Evolutionary conservation across 2,888 invertebrate species (phyloP).

Genomic region (Morpho helenor): DNA sequence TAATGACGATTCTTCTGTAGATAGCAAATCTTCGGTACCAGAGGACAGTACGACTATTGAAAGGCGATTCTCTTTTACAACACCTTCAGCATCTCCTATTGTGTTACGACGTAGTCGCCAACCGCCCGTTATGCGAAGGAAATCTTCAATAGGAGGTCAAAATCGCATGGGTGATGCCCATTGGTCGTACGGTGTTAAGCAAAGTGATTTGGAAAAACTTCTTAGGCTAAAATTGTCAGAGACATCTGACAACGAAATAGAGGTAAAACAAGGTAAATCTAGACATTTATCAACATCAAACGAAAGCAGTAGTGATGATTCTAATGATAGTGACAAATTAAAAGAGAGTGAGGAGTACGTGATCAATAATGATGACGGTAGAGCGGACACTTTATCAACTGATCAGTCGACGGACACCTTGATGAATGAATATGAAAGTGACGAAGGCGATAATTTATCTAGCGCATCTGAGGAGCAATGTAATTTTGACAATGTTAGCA

Average conservation of each 20-base stretch:
- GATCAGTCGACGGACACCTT: conserved; percentile 72
- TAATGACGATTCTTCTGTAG: conserved; percentile 50
- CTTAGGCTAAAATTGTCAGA: conserved; percentile 65
- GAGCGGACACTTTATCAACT: conserved; percentile 60
- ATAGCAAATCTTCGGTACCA: conserved; percentile 48
- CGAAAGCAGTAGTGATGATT: conserved; percentile 49
- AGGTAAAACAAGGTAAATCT: conserved; percentile 37
- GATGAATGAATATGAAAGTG: conserved; percentile 66
- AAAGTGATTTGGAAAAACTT: conserved; percentile 67
- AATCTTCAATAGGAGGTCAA: conserved; percentile 55
- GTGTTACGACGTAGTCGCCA: conserved; percentile 58
- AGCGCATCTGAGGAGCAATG: conserved; percentile 59
- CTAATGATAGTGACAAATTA: conserved; percentile 52
- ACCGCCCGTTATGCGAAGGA: conserved; percentile 67
- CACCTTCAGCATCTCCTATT: conserved; percentile 60
- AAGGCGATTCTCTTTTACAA: conserved; percentile 55
- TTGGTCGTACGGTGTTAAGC: conserved; percentile 73
- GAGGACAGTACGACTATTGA: conserved; percentile 41
- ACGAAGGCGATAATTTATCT: conserved; percentile 56
- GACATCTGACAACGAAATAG: conserved; percentile 62
- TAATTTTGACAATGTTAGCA: conserved; percentile 75
- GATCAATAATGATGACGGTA: conserved; percentile 57
- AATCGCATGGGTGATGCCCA: conserved; percentile 55
- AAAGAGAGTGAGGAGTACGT: conserved; percentile 55
- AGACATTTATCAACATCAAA: conserved; percentile 31